Conservation (phyloP, 2,113 vertebrate genomes). For the Rafetus swinhoei region DNA sequence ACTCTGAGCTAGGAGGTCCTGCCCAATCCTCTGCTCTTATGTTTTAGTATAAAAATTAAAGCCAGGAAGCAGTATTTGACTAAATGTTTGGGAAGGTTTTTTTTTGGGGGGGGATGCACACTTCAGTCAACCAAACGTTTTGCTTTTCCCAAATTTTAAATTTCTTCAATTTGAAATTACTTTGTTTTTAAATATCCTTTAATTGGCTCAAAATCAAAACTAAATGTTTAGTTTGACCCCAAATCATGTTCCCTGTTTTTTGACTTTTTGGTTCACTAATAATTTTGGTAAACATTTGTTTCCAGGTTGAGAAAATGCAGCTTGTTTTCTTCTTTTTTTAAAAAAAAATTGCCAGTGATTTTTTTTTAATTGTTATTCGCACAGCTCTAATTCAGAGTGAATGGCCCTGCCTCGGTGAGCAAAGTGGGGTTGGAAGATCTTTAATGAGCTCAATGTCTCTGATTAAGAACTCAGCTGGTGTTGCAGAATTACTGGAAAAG, state of each 20-base stretch:
- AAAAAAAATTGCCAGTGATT: background rate
- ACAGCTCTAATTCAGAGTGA: background rate
- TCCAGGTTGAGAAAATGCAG: background rate
- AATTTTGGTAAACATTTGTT: background rate
- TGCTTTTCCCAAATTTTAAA: too few relatives aligned
- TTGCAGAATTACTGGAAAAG: background rate
- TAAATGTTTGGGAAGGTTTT: background rate
- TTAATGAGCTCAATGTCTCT: background rate
- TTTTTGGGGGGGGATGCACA: too few relatives aligned
- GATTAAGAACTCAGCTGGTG: rapidly evolving
- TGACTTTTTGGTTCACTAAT: background rate
- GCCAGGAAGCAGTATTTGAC: background rate
- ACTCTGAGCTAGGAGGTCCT: background rate
- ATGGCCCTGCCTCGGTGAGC: background rate
- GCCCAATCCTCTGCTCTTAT: background rate
- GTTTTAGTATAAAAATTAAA: background rate
- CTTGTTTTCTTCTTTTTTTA: background rate
- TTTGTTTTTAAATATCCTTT: background rate
- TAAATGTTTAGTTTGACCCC: background rate
- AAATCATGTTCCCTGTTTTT: background rate
- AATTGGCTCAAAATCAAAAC: background rate
- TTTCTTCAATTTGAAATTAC: background rate
- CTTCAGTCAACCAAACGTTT: too few relatives aligned
- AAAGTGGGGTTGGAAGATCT: background rate
- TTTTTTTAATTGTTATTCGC: too few relatives aligned